Base-by-base conservation (phyloP, 2,113 vertebrate species). In the Zapus hudsonius region DNA sequence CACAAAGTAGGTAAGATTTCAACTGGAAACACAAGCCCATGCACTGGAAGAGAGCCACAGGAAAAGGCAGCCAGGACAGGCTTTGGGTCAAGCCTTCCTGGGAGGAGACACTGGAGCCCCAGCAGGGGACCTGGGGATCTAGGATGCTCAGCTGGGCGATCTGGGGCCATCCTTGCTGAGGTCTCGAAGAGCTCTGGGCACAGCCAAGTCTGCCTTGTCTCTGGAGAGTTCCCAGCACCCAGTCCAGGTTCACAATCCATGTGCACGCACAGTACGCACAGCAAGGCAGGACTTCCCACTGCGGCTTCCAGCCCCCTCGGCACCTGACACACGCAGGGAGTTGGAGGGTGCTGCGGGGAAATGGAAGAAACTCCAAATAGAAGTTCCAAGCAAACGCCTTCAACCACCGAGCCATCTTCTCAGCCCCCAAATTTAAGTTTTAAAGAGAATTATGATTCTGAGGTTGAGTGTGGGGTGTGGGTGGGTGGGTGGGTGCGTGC, bases 261-360 rank as follows among this genome's bases (percentile, higher is more conserved):
- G 78, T n/a, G 12, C 29, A 20, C n/a, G 7, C 1, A 9, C n/a
- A n/a, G n/a, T n/a, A 42, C n/a, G 8, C 1, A 1, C 0, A 1
- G 23, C 1, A 15, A 31, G 38, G 44, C 27, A 0, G 0, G 4
- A 20, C 29, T 44, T 87, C 79, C 83, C 22, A 10, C 6, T 0
- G 9, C 1, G 3, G 40, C 38, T 17, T 73, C 29, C 0, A 44
- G 12, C 40, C 0, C 19, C 13, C 4, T 22, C 22, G 29, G 23
- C 13, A 5, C 40, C 63, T 72, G 44, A 64, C 0, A 0, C 27
- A 55, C 1, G 23, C 23, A 84, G 69, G 75, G 20, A 44, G 84
- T 22, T 72, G 66, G 57, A 85, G 90, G 67, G 74, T 66, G 33
- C 44, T 33, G 59, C n/a, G 61, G 25, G 3, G 74, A 72, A 84